A percentile compares a stretch with the other conserved stretches of the same genome.
Conservation (phyloP, 2,113 vertebrate genomes). For the Scalopus aquaticus region DNA sequence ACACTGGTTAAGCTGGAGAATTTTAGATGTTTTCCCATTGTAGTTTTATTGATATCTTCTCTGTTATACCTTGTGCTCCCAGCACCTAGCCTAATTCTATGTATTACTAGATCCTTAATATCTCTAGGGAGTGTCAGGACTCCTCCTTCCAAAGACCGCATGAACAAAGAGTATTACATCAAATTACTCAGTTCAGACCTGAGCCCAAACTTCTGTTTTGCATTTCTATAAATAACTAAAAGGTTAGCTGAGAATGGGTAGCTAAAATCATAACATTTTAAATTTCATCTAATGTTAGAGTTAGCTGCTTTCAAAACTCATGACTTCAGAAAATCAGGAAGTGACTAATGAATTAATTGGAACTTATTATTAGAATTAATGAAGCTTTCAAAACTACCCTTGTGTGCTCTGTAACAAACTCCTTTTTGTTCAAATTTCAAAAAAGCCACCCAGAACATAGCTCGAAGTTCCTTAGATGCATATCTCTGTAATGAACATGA, state of each 20-base stretch:
- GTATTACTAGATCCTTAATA: not conserved
- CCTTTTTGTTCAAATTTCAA: slow-evolving; percentile 66
- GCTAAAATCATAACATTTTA: not conserved
- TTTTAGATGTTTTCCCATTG: not conserved
- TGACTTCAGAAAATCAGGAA: slow-evolving; percentile 72
- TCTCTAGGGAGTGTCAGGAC: not conserved
- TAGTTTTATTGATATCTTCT: not conserved
- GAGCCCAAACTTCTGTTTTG: not conserved
- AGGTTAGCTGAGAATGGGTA: not conserved
- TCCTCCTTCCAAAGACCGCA: not conserved
- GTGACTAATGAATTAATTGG: slow-evolving; percentile 69
- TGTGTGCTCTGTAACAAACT: slow-evolving; percentile 57
- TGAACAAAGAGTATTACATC: not conserved
- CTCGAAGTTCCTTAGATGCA: slow-evolving; percentile 59
- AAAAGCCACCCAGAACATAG: slow-evolving; percentile 45
- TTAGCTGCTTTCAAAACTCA: slow-evolving; percentile 32
- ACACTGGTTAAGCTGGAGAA: not conserved
- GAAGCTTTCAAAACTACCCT: slow-evolving; percentile 47
- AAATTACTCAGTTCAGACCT: not conserved
- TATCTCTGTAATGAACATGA: slow-evolving; percentile 62
- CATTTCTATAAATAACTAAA: slow-evolving; percentile 22
- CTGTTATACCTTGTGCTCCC: not conserved
- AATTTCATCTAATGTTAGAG: slow-evolving; percentile 9
- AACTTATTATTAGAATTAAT: slow-evolving; percentile 62
- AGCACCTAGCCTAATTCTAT: not conserved